Base-by-base conservation (phyloP, 2,797 vertebrate genomes). In the Chelonia mydas region DNA sequence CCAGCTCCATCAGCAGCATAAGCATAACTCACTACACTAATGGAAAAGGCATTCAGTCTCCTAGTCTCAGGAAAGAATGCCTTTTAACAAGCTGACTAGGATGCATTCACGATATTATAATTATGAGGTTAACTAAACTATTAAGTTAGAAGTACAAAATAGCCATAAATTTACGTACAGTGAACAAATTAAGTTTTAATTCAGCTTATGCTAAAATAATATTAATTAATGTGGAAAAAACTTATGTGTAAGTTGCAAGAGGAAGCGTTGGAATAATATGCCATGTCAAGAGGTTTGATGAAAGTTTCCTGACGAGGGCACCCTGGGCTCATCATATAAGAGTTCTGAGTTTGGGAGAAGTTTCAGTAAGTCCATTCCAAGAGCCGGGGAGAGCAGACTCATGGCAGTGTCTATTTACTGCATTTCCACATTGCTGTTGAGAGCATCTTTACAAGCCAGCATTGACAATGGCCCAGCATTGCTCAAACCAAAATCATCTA, bases 11-110 rank as follows among this genome's bases (percentile, higher is more conserved):
- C 28, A 31, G 55, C 55, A 83, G 55, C 25, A 61, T 10, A 11
- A 55, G 10, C 53, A 33, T 17, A 76, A 90, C 53, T 68, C 90
- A 55, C 1, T 87, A 41, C 77, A 93, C n/a, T 47, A 92, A 93
- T 10, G 88, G 11, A 59, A 95, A 93, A 37, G 23, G 37, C 61
- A 93, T 78, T 49, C 80, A 0, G 80, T 31, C 78, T 80, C 87
- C 37, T 84, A 80, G 86, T 31, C 84, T 89, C 86, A 91, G 83
- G 89, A 89, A 89, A 86, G 31, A 15, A 53, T 19, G 78, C 9
- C 23, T 50, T 93, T 84, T 86, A 91, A 95, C 79, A 77, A 91
- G 87, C 37, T 89, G 85, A 76, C 55, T n/a, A 82, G 61, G 88
- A 80, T 23, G 41, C 82, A 76, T 50, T 90, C 68, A 27, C 12